Percentiles rank a stretch among this genome's conserved stretches.
These are phyloP conservation scores for Crepidodera aurea DNA, from an alignment of 2,888 invertebrate genomes.

Conservation along the genomic window DNA sequence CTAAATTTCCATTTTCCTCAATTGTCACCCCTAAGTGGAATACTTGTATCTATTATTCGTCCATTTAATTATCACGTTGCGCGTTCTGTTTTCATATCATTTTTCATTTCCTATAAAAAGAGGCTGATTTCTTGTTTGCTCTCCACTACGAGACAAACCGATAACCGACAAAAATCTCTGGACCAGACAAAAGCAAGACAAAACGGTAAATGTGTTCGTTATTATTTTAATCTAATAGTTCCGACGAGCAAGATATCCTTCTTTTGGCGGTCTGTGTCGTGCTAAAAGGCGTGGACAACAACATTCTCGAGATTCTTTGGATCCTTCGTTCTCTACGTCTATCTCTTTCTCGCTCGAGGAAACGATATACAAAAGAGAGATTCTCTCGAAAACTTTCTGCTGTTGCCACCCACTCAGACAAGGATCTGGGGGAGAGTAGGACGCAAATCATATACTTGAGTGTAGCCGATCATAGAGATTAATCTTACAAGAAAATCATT, in stretches of 20 bases:
- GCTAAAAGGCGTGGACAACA: constrained; percentile 29
- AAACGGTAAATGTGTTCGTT: not conserved
- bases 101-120: too few species aligned
- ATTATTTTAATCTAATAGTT: not conserved
- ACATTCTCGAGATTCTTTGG: constrained; percentile 22
- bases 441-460: too few species aligned
- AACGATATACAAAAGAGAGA: not conserved
- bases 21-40: too few species aligned
- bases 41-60: too few species aligned
- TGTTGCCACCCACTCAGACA: not conserved
- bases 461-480: too few species aligned
- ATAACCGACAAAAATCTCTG: too few species aligned
- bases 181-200: not conserved
- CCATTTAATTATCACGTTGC: too few species aligned
- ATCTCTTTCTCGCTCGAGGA: constrained; percentile 1
- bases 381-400: not conserved
- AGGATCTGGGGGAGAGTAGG: not conserved
- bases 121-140: not conserved
- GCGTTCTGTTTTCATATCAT: too few species aligned
- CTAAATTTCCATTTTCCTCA: too few species aligned
- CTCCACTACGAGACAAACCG: too few species aligned
- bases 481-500: too few species aligned
- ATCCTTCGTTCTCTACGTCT: not conserved
- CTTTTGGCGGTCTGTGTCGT: constrained; percentile 1
- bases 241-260: not conserved